A percentile compares a stretch with the other conserved stretches of the same genome.
phyloP scores from a whole-genome alignment of 2,797 vertebrate species.

The Molothrus ater region DNA sequence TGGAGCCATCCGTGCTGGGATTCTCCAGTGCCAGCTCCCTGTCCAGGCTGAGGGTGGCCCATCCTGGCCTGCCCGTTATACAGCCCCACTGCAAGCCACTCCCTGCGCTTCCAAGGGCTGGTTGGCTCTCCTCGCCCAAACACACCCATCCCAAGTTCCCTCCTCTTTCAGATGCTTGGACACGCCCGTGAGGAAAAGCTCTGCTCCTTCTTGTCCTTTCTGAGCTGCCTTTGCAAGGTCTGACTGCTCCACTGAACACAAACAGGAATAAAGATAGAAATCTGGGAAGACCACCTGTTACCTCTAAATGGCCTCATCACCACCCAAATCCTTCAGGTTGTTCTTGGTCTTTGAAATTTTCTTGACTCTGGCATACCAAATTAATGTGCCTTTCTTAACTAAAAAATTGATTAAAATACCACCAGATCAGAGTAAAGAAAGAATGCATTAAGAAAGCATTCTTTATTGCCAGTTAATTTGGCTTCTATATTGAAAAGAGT shows the following conservation, averaged over 20 bases:
- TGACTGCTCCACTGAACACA: neutral
- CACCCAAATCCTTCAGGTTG: neutral
- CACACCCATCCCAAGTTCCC: neutral
- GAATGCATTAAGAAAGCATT: neutral
- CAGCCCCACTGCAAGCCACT: neutral
- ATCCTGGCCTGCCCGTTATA: conserved; percentile 22
- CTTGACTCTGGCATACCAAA: neutral
- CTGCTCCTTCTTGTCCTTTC: neutral
- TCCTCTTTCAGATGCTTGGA: neutral
- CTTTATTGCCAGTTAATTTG: neutral
- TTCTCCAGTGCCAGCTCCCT: fast-evolving
- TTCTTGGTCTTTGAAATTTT: neutral
- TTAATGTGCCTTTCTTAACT: neutral
- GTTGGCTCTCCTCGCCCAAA: neutral
- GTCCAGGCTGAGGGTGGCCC: neutral
- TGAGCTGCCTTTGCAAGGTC: neutral
- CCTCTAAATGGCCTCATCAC: fast-evolving
- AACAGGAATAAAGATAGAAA: neutral
- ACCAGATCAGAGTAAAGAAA: neutral
- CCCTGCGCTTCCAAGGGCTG: neutral
- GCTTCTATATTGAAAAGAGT: neutral
- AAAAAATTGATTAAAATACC: neutral
- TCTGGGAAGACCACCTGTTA: neutral
- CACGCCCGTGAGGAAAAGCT: neutral
- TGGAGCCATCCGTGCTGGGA: neutral